Conservation (phyloP, 2,113 vertebrate genomes). For the Cyanocitta stelleri region DNA sequence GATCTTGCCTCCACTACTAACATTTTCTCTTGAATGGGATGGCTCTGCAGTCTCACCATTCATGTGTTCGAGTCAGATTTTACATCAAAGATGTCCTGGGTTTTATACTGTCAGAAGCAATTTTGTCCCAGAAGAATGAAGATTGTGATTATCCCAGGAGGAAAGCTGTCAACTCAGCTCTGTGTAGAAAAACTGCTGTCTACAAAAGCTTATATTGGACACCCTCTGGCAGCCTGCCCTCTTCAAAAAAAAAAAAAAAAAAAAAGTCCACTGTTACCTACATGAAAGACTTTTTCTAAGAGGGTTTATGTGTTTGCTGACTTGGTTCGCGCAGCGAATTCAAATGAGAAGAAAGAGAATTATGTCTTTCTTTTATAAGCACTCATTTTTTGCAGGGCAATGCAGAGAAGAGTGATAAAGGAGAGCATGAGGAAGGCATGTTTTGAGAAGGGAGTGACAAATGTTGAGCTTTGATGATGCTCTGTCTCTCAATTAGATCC, state of each 20-base stretch:
- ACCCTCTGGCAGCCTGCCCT: slow-evolving; percentile 53
- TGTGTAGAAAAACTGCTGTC: slow-evolving; percentile 48
- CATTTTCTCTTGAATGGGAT: slow-evolving; percentile 37
- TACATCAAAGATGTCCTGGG: slow-evolving; percentile 64
- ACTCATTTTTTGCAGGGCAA: neutral
- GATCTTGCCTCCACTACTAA: slow-evolving; percentile 9
- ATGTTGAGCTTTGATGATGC: neutral
- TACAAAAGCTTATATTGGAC: slow-evolving; percentile 48
- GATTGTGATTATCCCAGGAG: slow-evolving; percentile 55
- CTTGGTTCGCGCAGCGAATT: neutral
- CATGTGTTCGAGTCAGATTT: slow-evolving; percentile 41
- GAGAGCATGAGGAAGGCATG: neutral
- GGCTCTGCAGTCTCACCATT: slow-evolving; percentile 38
- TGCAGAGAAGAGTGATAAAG: neutral
- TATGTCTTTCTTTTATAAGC: neutral
- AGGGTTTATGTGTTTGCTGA: neutral
- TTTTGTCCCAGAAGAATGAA: slow-evolving; percentile 61
- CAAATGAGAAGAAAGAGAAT: neutral
- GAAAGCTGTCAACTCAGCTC: slow-evolving; percentile 61
- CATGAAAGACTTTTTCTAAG: neutral
- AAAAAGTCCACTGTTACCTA: slow-evolving; percentile 2
- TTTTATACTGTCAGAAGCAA: slow-evolving; percentile 67
- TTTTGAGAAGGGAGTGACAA: neutral
- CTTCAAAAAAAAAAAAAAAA: neutral
- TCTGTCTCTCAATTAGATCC: neutral